Evolutionary conservation across 2,797 vertebrate genomes (phyloP).

Genomic region (Acestrorhynchus altus): DNA sequence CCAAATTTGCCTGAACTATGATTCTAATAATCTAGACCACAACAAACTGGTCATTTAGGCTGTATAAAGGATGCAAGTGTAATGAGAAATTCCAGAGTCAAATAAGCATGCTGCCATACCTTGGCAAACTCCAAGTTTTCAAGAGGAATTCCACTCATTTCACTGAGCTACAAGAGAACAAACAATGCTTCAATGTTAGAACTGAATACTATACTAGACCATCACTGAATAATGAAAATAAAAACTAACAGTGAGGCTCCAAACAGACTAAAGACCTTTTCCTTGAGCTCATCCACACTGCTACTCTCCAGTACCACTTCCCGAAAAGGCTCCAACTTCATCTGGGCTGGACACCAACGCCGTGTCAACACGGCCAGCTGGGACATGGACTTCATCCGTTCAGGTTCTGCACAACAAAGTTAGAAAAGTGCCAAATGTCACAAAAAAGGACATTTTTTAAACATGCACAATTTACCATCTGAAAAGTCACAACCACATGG

Average conservation of each 20-base stretch:
- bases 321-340: constrained; percentile 92
- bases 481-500: not conserved
- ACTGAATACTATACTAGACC: not conserved
- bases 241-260: not conserved
- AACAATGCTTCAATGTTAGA: constrained; percentile 15
- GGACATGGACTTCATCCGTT: constrained; percentile 99
- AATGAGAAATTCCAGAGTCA: not conserved
- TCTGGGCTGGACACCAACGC: constrained; percentile 89
- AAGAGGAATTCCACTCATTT: constrained; percentile 88
- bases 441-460: not conserved
- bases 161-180: constrained; percentile 84
- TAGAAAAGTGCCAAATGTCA: not conserved
- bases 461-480: not conserved
- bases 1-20: no score
- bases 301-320: constrained; percentile 97
- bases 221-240: not conserved
- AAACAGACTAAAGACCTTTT: constrained; percentile 79
- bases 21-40: not conserved
- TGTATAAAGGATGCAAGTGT: not conserved
- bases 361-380: constrained; percentile 93
- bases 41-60: not conserved
- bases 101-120: constrained; percentile 71
- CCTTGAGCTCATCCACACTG: constrained; percentile 94
- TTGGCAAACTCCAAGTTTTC: constrained; percentile 98
- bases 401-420: constrained; percentile 78